Evolutionary conservation across 2,888 invertebrate species (phyloP).

Genomic region (Cryptosula pallasiana): DNA sequence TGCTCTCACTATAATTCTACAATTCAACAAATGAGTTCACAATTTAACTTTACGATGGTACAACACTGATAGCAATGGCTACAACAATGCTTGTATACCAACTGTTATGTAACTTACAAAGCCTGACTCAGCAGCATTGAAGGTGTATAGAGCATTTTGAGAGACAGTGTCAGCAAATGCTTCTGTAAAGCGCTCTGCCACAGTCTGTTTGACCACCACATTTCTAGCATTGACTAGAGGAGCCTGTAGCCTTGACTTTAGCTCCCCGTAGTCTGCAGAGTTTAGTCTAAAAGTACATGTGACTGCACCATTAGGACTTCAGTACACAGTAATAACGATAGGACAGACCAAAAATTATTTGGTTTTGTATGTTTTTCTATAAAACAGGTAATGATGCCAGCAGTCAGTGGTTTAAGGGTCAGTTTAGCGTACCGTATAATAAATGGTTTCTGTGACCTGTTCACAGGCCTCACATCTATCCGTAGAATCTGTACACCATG

Average conservation of each 20-base stretch:
- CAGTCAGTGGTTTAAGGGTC: too few relatives aligned
- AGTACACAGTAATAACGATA: too few relatives aligned
- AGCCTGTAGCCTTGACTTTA: slow-evolving; percentile 67
- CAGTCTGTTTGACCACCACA: slow-evolving; percentile 69
- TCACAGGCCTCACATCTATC: slow-evolving; percentile 8
- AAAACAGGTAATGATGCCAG: too few relatives aligned
- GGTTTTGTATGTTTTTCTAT: too few relatives aligned
- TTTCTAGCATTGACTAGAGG: slow-evolving; percentile 66
- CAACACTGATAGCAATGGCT: too few relatives aligned
- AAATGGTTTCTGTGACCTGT: not conserved
- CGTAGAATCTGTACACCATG: slow-evolving; percentile 63
- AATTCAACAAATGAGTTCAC: too few relatives aligned
- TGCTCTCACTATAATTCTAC: too few relatives aligned
- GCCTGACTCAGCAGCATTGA: not conserved
- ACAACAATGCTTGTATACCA: too few relatives aligned
- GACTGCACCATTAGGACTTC: too few relatives aligned
- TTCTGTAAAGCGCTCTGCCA: slow-evolving; percentile 76
- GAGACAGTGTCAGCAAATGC: slow-evolving; percentile 69
- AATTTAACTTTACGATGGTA: too few relatives aligned
- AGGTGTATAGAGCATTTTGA: slow-evolving; percentile 36
- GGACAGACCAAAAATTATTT: too few relatives aligned
- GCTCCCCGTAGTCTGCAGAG: slow-evolving; percentile 70
- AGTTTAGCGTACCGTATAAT: slow-evolving; percentile 30
- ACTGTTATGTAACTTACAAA: slow-evolving; percentile 11
- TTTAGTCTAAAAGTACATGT: slow-evolving; percentile 66